phyloP scores from a whole-genome alignment of 1,140 invertebrate genomes.

The Anadara kagoshimensis region DNA sequence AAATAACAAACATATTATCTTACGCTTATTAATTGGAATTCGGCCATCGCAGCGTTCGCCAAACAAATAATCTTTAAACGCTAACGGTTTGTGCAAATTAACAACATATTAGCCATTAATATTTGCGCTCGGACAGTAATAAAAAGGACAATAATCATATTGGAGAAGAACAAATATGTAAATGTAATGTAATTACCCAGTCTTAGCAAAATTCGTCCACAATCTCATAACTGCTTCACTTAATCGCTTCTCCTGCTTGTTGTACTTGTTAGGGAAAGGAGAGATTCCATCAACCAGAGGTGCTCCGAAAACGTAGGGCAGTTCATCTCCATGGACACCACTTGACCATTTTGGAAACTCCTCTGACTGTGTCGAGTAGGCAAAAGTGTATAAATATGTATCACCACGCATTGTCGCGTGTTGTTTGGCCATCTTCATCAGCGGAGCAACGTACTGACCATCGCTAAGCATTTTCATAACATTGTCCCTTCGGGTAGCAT shows the following conservation, averaged over 20 bases:
- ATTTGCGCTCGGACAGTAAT: no score
- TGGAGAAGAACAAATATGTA: no score
- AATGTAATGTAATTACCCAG: no score
- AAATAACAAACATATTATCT: no score
- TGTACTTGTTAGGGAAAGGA: slow-evolving; percentile 91
- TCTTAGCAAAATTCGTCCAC: slow-evolving; percentile 97
- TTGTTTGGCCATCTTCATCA: slow-evolving; percentile 92
- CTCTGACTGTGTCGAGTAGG: slow-evolving; percentile 90
- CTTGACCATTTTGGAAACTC: slow-evolving; percentile 74
- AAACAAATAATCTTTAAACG: no score
- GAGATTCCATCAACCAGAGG: slow-evolving; percentile 86
- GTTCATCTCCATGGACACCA: slow-evolving; percentile 90
- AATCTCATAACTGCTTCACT: slow-evolving; percentile 95
- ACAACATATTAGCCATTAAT: no score
- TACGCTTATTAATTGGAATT: no score
- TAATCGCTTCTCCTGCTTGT: slow-evolving; percentile 89
- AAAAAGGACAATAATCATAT: no score
- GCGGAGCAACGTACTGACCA: slow-evolving; percentile 89
- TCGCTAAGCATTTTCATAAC: slow-evolving; percentile 94
- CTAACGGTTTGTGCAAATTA: no score
- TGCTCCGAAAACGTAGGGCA: slow-evolving; percentile 94
- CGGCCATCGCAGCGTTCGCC: no score
- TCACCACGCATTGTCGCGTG: slow-evolving; percentile 80
- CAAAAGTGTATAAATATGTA: slow-evolving; percentile 69
- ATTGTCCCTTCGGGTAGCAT: slow-evolving; percentile 91